Evolutionary conservation across 2,888 invertebrate genomes (phyloP).

Genomic region (Colletes collaris): DNA sequence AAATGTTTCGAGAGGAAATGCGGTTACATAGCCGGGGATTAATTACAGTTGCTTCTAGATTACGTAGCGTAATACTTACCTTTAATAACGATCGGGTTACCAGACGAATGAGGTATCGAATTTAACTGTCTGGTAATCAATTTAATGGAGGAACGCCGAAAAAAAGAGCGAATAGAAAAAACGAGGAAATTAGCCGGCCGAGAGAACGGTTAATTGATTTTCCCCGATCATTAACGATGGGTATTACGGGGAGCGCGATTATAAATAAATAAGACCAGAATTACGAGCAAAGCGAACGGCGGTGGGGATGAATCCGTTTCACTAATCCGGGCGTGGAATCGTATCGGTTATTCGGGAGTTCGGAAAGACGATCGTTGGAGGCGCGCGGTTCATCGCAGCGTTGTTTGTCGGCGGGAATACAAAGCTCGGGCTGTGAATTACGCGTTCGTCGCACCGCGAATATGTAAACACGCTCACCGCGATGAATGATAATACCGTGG

Average conservation of each 20-base stretch:
- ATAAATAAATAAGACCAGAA: too few species aligned
- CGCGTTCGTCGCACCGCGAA: conserved; percentile 13
- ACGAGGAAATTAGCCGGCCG: not conserved
- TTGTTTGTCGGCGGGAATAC: not conserved
- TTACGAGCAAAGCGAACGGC: too few species aligned
- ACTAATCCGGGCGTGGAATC: too few species aligned
- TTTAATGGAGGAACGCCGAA: conserved; percentile 42
- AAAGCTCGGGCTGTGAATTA: conserved; percentile 15
- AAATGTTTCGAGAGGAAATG: conserved; percentile 59
- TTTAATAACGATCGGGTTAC: conserved; percentile 56
- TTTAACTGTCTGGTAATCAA: conserved; percentile 45
- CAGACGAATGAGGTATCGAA: conserved; percentile 43
- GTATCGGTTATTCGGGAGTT: too few species aligned
- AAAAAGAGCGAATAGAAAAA: conserved; percentile 1
- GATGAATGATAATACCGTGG: conserved; percentile 16
- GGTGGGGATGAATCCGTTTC: too few species aligned
- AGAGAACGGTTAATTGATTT: not conserved
- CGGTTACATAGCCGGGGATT: conserved; percentile 57
- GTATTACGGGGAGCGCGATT: too few species aligned
- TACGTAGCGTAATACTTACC: conserved; percentile 62
- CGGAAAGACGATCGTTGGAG: too few species aligned
- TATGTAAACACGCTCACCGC: conserved; percentile 24
- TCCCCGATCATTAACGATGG: too few species aligned
- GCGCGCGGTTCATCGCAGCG: not conserved
- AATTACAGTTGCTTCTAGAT: conserved; percentile 65